Percentiles rank a stretch among this genome's conserved stretches.
Conservation (phyloP, 2,797 vertebrate genomes). For the Bryconaethiops microstoma region DNA sequence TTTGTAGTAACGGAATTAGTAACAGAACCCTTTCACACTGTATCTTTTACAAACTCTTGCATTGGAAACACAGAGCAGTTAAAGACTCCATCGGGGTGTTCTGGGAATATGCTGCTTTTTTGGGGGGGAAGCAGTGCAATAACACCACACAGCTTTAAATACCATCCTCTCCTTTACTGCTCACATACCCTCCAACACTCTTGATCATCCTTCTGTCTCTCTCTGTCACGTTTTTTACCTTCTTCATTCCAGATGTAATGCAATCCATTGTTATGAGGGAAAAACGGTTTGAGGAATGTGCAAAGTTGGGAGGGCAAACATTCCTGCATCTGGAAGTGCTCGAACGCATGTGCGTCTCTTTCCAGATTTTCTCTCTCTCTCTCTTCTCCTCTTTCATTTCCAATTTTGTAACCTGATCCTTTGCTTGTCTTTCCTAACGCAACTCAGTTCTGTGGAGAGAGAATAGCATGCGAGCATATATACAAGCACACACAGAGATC, state of each 20-base stretch:
- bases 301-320: conserved; percentile 60
- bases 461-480: background rate
- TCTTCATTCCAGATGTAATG: conserved; percentile 61
- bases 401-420: conserved; percentile 66
- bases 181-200: background rate
- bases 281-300: conserved; percentile 53
- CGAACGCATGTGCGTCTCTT: conserved; percentile 62
- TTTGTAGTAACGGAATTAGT: background rate
- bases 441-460: conserved; percentile 23
- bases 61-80: no score
- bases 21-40: background rate
- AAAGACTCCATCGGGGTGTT: background rate
- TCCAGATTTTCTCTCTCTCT: conserved; percentile 52
- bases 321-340: conserved; percentile 77
- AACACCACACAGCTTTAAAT: background rate
- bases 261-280: conserved; percentile 65
- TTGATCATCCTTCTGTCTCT: background rate
- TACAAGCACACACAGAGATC: conserved; percentile 8
- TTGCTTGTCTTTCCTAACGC: conserved; percentile 56
- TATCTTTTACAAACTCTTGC: background rate
- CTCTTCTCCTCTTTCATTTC: conserved; percentile 43
- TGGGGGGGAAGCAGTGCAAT: no score
- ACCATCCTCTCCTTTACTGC: background rate
- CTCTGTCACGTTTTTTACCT: conserved; percentile 21
- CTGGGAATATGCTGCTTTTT: background rate